Conservation (phyloP, 2,797 vertebrate species). For the Channa striata region DNA sequence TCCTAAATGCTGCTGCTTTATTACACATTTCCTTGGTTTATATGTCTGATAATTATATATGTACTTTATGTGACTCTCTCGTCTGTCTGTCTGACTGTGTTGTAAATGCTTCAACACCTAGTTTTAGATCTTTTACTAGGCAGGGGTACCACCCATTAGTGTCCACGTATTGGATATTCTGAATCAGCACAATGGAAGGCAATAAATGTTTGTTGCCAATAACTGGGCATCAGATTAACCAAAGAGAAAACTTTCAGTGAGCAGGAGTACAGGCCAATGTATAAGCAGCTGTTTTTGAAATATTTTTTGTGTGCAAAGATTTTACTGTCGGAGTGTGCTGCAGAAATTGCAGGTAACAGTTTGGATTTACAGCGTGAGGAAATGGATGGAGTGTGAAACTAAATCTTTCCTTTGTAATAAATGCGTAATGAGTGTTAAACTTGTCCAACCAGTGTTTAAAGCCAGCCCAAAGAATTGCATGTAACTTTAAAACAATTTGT, state of each 20-base stretch:
- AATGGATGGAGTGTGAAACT: constrained; percentile 32
- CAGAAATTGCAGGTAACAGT: constrained; percentile 26
- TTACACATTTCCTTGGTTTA: constrained; percentile 38
- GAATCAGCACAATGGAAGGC: not conserved
- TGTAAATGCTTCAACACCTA: not conserved
- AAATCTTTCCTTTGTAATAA: constrained; percentile 30
- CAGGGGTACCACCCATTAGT: not conserved
- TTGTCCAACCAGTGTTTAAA: constrained; percentile 25
- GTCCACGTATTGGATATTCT: not conserved
- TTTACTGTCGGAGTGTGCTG: not conserved
- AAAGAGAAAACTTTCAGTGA: constrained; percentile 2
- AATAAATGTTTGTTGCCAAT: not conserved
- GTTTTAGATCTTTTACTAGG: not conserved
- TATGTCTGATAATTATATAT: not conserved
- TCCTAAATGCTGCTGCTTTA: constrained; percentile 38
- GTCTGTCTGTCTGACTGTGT: not conserved
- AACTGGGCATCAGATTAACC: constrained; percentile 7
- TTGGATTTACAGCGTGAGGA: constrained; percentile 24
- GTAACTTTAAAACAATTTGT: constrained; percentile 30
- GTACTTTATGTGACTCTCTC: not conserved
- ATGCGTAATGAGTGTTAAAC: constrained; percentile 38
- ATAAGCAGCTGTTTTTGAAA: not conserved
- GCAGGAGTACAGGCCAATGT: not conserved
- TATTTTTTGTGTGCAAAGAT: not conserved
- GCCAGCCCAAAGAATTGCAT: constrained; percentile 11